Base-by-base conservation (phyloP, 2,888 invertebrate species). In the Pseudococcus jackbeardsleyi region DNA sequence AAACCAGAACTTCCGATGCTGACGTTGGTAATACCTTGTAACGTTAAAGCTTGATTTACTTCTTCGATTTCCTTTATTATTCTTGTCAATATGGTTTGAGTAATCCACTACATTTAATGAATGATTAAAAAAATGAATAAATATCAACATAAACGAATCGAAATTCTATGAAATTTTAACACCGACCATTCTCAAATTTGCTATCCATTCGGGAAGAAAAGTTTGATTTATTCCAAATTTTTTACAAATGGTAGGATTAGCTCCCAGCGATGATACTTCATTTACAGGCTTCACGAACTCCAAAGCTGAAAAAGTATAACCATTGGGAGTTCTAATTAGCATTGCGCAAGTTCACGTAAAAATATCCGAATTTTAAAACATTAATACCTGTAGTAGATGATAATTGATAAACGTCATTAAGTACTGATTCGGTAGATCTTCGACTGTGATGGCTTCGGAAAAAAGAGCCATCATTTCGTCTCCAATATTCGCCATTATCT, bases 21-120 rank as follows among this genome's bases (percentile, higher is more conserved):
- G 48, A 94, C 93, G 90, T 95, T 95, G 33, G 93, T 92, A 89
- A 94, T 92, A 0, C 96, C 96, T 89, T 95, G 94, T 89, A 94
- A 94, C 88, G 94, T 93, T 89, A 97, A 93, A 12, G 94, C 93
- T 79, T 93, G 93, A 91, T 97, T 96, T 59, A 95, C 94, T 86
- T 92, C 92, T 89, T 94, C 94, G 90, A 98, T 95, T 93, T 97
- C 96, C 84, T 92, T 92, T 42, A 94, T 94, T 87, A 98, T 92
- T 46, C 96, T 94, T 91, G 94, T 93, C 89, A 98, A 92, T 90
- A 98, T 95, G 5, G 97, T 97, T 90, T 94, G 94, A 89, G 96
- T 96, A 90, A 97, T 93, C 97, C 97, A 98, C 96, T 89, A 72
- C 5, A 15, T 6, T 2, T 72, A 4, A 15, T 1, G 15, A 72